These are phyloP conservation scores for Calameuta pallipes DNA, from an alignment of 2,888 invertebrate species.

Conservation along the genomic window DNA sequence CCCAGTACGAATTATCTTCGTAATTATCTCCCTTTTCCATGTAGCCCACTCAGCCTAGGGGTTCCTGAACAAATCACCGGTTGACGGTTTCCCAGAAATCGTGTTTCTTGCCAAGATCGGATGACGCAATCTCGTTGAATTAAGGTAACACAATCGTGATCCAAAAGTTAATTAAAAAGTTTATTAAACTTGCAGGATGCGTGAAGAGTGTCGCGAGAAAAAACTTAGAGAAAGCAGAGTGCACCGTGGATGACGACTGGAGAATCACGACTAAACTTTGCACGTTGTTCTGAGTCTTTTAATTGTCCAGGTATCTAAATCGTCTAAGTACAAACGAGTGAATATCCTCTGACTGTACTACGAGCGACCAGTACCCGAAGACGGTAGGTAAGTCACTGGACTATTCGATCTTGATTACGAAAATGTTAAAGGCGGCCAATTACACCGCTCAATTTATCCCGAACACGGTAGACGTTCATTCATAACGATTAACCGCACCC, in stretches of 20 bases:
- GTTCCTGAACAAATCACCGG: not conserved
- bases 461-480: not conserved
- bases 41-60: not conserved
- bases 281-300: not conserved
- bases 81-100: not conserved
- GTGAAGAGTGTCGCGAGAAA: not conserved
- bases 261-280: not conserved
- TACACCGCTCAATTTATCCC: not conserved
- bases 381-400: not conserved
- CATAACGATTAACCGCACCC: constrained; percentile 10
- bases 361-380: not conserved
- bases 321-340: not conserved
- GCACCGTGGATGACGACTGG: not conserved
- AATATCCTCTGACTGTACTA: not conserved
- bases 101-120: not conserved
- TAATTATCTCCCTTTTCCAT: no score
- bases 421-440: not conserved
- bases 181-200: not conserved
- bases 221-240: not conserved
- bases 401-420: not conserved
- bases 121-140: not conserved
- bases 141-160: not conserved
- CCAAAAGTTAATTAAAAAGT: not conserved
- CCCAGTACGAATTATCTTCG: no score
- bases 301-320: not conserved